Percentiles rank a stretch among this genome's conserved stretches.
These are phyloP conservation scores for Sarcophaga peregrina DNA, from an alignment of 1,140 invertebrate species.

Conservation along the genomic window DNA sequence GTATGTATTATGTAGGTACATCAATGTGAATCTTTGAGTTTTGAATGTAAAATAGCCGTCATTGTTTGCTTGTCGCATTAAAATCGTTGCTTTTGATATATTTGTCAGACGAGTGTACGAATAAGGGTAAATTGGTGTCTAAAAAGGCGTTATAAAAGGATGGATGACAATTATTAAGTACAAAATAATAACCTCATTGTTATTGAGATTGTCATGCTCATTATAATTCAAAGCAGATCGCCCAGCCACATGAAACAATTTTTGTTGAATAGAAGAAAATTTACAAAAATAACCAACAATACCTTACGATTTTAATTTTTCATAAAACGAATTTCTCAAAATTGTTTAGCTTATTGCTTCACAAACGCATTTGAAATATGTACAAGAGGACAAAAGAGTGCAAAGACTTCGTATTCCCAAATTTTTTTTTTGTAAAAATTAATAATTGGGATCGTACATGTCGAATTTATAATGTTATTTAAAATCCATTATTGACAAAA, in stretches of 20 bases:
- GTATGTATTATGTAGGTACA: no score
- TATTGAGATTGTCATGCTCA: conserved; percentile 28
- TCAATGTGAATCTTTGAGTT: no score
- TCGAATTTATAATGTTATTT: no score
- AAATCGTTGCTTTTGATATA: conserved; percentile 11
- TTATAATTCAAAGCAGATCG: conserved; percentile 37
- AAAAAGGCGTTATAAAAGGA: conserved; percentile 16
- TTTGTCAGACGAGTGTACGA: background rate
- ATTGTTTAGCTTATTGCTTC: background rate
- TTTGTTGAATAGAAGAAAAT: background rate
- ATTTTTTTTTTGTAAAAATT: no score
- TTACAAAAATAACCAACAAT: background rate
- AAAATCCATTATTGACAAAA: no score
- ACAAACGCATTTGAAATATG: background rate
- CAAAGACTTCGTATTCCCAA: background rate
- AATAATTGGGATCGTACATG: no score
- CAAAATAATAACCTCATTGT: conserved; percentile 19
- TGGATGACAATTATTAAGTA: conserved; percentile 26
- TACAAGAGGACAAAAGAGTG: background rate
- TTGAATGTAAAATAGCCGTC: background rate
- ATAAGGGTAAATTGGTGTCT: background rate
- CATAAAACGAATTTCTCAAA: background rate
- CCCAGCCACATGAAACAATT: background rate
- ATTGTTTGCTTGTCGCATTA: background rate
- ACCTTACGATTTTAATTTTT: conserved; percentile 15